Percentiles rank a stretch among this genome's conserved stretches.
phyloP scores from a whole-genome alignment of 2,888 invertebrate genomes.

The Pandemis heparana region DNA sequence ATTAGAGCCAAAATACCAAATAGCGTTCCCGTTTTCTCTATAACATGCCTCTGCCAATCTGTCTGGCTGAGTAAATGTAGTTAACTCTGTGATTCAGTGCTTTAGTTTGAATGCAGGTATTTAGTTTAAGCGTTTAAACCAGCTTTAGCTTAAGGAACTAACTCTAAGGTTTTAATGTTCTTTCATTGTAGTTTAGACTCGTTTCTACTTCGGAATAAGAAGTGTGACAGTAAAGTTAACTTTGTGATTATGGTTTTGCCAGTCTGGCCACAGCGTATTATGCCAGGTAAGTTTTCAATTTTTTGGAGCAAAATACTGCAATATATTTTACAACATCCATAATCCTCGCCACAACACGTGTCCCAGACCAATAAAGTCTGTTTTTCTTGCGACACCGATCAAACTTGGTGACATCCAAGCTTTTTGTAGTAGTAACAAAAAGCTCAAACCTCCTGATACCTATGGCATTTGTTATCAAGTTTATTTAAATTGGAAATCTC shows the following conservation, averaged over 20 bases:
- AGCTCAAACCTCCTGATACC: too few species aligned
- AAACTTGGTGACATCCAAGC: too few species aligned
- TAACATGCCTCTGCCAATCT: slow-evolving; percentile 18
- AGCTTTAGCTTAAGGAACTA: slow-evolving; percentile 3
- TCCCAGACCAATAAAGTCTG: background rate
- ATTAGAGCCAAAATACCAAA: too few species aligned
- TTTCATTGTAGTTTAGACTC: background rate
- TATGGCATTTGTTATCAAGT: background rate
- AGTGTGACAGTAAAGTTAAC: too few species aligned
- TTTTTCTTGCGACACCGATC: background rate
- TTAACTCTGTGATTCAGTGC: background rate
- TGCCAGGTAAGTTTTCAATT: background rate
- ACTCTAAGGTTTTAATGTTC: background rate
- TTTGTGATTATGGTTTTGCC: too few species aligned
- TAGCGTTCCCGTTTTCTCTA: background rate
- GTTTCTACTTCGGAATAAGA: background rate
- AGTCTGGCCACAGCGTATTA: too few species aligned
- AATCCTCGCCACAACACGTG: background rate
- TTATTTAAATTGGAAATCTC: background rate
- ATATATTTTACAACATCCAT: background rate
- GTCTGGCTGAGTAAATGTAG: background rate
- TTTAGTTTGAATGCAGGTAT: slow-evolving; percentile 10
- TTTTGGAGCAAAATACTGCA: background rate
- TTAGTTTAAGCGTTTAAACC: slow-evolving; percentile 3
- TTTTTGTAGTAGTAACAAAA: too few species aligned